These are phyloP conservation scores for Botia almorhae DNA, from an alignment of 2,797 vertebrate genomes.

Conservation along the genomic window DNA sequence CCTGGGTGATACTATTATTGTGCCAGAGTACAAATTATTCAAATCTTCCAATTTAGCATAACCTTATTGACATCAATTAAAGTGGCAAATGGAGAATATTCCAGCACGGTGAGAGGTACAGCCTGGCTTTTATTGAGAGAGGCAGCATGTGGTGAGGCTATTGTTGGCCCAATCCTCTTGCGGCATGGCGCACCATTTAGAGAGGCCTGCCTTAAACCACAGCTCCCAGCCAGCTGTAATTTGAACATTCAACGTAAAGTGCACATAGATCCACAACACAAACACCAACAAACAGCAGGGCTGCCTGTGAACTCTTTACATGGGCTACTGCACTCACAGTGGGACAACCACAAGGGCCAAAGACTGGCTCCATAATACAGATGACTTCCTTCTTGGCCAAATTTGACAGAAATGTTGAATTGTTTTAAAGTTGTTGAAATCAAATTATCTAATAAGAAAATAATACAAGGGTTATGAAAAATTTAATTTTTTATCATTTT, in stretches of 20 bases:
- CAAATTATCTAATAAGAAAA: too few species aligned
- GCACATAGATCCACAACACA: conserved; percentile 46
- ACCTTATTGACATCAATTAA: conserved; percentile 84
- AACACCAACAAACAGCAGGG: conserved; percentile 44
- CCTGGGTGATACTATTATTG: conserved; percentile 66
- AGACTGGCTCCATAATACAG: not conserved
- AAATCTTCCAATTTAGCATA: conserved; percentile 80
- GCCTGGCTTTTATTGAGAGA: conserved; percentile 53
- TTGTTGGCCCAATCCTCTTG: conserved; percentile 52
- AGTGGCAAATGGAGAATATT: conserved; percentile 74
- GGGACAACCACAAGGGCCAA: conserved; percentile 10
- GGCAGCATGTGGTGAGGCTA: conserved; percentile 52
- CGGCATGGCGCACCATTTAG: conserved; percentile 8
- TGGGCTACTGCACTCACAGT: conserved; percentile 50
- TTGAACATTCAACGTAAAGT: conserved; percentile 48
- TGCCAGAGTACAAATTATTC: conserved; percentile 72
- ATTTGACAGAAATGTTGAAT: not conserved
- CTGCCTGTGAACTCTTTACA: conserved; percentile 40
- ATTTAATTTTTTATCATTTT: too few species aligned
- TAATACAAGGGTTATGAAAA: too few species aligned
- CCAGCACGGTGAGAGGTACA: conserved; percentile 57
- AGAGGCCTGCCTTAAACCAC: conserved; percentile 15
- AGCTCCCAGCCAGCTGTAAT: conserved; percentile 53
- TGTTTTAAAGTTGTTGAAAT: not conserved
- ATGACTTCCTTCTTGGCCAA: not conserved